phyloP scores from a whole-genome alignment of 2,113 vertebrate species.

The Baryphthengus martii region DNA sequence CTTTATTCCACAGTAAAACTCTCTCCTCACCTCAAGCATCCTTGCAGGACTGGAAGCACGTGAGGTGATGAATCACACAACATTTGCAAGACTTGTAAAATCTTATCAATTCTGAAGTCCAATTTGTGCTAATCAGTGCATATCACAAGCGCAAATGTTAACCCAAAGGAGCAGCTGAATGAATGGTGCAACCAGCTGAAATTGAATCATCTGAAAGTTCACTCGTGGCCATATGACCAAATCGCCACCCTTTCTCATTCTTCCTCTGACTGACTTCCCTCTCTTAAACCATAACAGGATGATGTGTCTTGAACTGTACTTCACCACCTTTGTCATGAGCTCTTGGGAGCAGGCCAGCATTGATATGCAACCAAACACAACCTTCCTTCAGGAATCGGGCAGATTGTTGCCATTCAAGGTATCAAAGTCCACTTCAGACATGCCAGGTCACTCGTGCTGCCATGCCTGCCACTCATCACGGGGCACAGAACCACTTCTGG shows the following conservation, averaged over 20 bases:
- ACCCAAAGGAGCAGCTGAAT: background rate
- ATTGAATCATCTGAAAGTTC: background rate
- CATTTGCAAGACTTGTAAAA: slow-evolving; percentile 2
- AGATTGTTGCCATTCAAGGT: background rate
- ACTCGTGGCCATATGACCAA: background rate
- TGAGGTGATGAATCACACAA: background rate
- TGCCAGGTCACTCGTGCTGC: background rate
- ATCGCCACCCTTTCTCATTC: background rate
- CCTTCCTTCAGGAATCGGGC: background rate
- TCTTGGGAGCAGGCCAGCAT: background rate
- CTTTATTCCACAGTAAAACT: background rate
- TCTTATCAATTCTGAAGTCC: slow-evolving; percentile 41
- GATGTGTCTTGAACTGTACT: background rate
- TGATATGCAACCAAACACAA: background rate
- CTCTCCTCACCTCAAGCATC: background rate
- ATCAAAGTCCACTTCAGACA: background rate
- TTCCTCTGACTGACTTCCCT: background rate
- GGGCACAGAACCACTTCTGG: background rate
- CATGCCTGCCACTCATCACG: background rate
- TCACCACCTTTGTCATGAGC: background rate
- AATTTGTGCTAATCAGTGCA: background rate
- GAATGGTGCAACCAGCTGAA: background rate
- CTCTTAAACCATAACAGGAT: background rate
- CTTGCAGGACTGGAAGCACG: background rate
- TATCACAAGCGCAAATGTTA: background rate